Evolutionary conservation across 2,113 vertebrate species (phyloP).

Genomic region (Gavialis gangeticus): DNA sequence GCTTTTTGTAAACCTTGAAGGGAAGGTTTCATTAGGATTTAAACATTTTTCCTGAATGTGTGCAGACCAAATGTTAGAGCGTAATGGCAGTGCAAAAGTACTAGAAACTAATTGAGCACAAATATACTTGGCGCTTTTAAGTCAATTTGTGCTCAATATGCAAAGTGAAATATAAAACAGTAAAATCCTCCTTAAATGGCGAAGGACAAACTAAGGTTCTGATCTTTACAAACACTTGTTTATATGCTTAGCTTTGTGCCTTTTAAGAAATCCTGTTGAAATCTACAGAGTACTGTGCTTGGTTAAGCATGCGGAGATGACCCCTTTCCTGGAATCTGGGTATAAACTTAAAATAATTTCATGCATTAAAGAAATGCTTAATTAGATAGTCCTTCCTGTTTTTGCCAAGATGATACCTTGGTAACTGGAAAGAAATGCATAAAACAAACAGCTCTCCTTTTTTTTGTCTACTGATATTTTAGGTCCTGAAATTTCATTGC

Average conservation of each 20-base stretch:
- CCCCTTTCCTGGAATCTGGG: not conserved
- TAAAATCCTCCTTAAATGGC: not conserved
- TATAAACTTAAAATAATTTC: not conserved
- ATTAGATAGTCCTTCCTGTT: not conserved
- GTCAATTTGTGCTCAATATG: not conserved
- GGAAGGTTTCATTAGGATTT: not conserved
- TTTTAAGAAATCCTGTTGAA: not conserved
- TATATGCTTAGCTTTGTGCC: not conserved
- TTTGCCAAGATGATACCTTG: not conserved
- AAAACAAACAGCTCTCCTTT: fast-evolving
- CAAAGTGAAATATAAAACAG: not conserved
- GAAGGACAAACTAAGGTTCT: fast-evolving
- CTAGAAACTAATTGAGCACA: not conserved
- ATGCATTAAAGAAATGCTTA: too few species aligned
- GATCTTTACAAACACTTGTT: not conserved
- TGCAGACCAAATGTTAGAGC: not conserved
- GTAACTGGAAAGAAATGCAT: fast-evolving
- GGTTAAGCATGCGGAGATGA: fast-evolving
- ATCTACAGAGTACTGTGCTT: not conserved
- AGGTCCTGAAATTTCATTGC: not conserved
- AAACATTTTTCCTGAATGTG: not conserved
- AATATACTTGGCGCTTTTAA: not conserved
- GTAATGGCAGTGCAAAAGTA: not conserved
- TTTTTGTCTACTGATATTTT: not conserved
- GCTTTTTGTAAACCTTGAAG: not conserved